Evolutionary conservation across 2,113 vertebrate species (phyloP), one percentile per base, ranked within the genome.

Genomic region (Nicator chloris): DNA sequence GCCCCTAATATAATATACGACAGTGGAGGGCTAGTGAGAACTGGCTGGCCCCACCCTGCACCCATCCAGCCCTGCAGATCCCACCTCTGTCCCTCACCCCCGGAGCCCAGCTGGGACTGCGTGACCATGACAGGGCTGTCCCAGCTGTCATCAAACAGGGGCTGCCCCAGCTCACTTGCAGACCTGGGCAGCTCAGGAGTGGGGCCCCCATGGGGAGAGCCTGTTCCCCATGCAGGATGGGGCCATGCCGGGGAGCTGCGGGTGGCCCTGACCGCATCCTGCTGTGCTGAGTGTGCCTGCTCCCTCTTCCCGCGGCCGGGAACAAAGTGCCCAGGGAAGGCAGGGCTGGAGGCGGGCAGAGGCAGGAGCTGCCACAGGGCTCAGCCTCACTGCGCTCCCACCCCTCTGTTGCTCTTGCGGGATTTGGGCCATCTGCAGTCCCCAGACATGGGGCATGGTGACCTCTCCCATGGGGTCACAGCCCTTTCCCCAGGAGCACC

Each of bases 261-360:
- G 59, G 53, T 8, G 2, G 40, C 76, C 30, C 42, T 15, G 2
- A 28, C 65, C 5, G 53, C 23, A 72, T 54, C 50, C 13, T 28
- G 63, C 70, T 5, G 56, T 12, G 80, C 81, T 6, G 42, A 37
- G 13, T 2, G 82, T 59, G 86, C 92, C 92, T 17, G 21, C 50
- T 72, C 57, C 75, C 1, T 45, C 68, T 57, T 70, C 42, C 60
- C 68, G 2, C 13, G 1, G 47, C 76, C 14, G 86, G 95, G 92
- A 92, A 95, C 95, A 95, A 96, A 96, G 96, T 96, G 96, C 95
- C 95, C 30, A 1, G 72, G 77, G 76, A 91, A 96, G 95, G 96
- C 96, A 84, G 95, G 93, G 90, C 92, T 81, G 93, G 96, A 96
- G 95, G 96, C 78, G 92, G 95, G 95, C 40, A 0, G 88, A 69